phyloP scores from a whole-genome alignment of 1,140 invertebrate genomes.

The Bradysia coprophila region DNA sequence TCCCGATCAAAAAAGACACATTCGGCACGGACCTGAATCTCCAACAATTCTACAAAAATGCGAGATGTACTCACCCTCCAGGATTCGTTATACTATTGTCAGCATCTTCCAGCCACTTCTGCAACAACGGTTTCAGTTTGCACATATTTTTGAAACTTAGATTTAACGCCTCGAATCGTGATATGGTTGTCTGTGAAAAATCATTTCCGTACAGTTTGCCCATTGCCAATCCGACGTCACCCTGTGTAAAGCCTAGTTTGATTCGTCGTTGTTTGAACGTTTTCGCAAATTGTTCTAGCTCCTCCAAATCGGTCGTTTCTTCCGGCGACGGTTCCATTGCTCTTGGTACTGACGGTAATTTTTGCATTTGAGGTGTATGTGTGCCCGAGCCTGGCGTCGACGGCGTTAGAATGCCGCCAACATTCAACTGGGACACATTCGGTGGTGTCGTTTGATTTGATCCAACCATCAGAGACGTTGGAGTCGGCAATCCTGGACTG shows the following conservation, averaged over 20 bases:
- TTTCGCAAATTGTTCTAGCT: conserved; percentile 91
- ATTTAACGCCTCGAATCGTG: conserved; percentile 94
- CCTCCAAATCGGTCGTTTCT: conserved; percentile 87
- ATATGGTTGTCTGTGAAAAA: conserved; percentile 98
- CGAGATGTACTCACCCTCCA: conserved; percentile 22
- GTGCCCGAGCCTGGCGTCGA: conserved; percentile 26
- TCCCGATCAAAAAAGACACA: too few relatives aligned
- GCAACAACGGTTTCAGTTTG: conserved; percentile 90
- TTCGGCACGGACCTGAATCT: too few relatives aligned
- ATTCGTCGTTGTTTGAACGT: conserved; percentile 91
- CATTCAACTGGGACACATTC: background rate
- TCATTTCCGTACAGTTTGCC: conserved; percentile 97
- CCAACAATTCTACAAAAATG: too few relatives aligned
- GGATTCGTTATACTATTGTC: conserved; percentile 75
- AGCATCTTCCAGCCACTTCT: conserved; percentile 95
- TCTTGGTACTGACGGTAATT: conserved; percentile 29
- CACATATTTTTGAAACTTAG: conserved; percentile 99
- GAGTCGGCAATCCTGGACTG: conserved; percentile 23
- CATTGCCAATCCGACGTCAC: conserved; percentile 95
- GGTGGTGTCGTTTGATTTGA: conserved; percentile 20
- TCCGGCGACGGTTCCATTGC: conserved; percentile 63
- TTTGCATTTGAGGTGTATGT: conserved; percentile 27
- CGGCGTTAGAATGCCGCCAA: conserved; percentile 9
- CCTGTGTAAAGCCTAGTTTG: conserved; percentile 95
- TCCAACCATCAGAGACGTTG: conserved; percentile 18